phyloP scores from a whole-genome alignment of 2,113 vertebrate genomes.

The Gasterosteus nipponicus region DNA sequence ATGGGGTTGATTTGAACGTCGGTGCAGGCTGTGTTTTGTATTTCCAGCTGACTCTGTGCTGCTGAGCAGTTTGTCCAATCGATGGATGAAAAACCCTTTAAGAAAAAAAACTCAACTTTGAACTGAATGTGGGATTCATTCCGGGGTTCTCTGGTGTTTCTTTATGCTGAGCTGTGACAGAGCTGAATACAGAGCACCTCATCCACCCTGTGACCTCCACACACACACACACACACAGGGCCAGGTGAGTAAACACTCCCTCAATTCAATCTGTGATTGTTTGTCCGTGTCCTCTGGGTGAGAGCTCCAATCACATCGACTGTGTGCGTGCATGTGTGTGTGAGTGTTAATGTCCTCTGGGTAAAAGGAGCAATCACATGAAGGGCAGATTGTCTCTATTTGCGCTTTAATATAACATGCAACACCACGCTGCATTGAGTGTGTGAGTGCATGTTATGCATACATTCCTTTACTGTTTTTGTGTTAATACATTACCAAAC shows the following conservation, averaged over 20 bases:
- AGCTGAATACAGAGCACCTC: slow-evolving; percentile 55
- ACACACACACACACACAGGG: slow-evolving; percentile 27
- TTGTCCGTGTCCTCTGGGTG: slow-evolving; percentile 46
- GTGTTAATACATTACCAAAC: too few species aligned
- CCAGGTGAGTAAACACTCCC: slow-evolving; percentile 47
- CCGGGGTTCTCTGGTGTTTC: slow-evolving; percentile 32
- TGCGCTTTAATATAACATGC: slow-evolving; percentile 51
- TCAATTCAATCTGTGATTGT: slow-evolving; percentile 55
- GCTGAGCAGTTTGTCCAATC: slow-evolving; percentile 10
- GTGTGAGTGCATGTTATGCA: background rate
- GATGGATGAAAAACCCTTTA: slow-evolving; percentile 25
- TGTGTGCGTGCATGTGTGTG: slow-evolving; percentile 1
- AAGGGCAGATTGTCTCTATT: slow-evolving; percentile 58
- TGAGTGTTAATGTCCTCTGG: slow-evolving; percentile 53
- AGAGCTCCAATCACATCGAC: slow-evolving; percentile 32
- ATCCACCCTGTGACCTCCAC: slow-evolving; percentile 49
- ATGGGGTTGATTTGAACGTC: background rate
- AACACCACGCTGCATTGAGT: slow-evolving; percentile 17
- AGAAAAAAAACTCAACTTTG: slow-evolving; percentile 42
- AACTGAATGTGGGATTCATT: slow-evolving; percentile 46
- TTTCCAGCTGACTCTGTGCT: background rate
- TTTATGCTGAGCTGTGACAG: slow-evolving; percentile 43
- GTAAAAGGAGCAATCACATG: slow-evolving; percentile 61
- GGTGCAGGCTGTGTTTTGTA: slow-evolving; percentile 16
- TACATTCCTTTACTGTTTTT: background rate